Base-by-base conservation (phyloP, 2,888 invertebrate genomes). In the Drosophila quinaria region DNA sequence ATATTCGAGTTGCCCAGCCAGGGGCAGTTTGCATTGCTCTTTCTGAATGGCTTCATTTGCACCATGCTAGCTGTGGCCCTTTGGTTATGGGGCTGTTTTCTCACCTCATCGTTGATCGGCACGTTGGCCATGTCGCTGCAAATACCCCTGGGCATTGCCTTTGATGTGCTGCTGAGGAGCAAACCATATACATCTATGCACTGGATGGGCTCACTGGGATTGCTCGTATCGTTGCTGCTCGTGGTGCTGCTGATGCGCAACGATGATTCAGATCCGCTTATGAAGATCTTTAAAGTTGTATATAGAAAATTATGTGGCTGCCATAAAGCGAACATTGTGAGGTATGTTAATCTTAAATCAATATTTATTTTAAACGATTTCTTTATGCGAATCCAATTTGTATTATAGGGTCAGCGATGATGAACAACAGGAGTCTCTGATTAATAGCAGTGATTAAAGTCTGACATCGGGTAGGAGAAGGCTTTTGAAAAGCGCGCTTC, bases 51-150 rank as follows among this genome's bases (percentile, higher is more conserved):
- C 41, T 93, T 98, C 17, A 94, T 98, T 72, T 98, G 98, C 58
- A 98, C 98, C 19, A 96, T 98, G 59, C 93, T 99, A 47, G 96
- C 97, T 1, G 98, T 99, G 93, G 96, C 97, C 33, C 93, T 98
- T 50, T 98, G 98, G 98, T 94, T 98, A 47, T 98, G 98, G 97
- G 99, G 98, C 54, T 97, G 97, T 87, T 98, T 98, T 86, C 93
- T 99, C 83, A 99, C 99, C 17, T 98, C 98, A 13, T 96, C 97
- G 0, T 94, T 97, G 51, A 96, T 97, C 83, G 98, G 97, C 29
- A 98, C 97, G 1, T 93, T 98, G 85, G 95, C 97, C 64, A 95
- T 98, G 75, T 96, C 97, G 79, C 93, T 98, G 83, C 96, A 96
- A 73, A 96, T 97, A 92, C 99, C 99, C 60, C 94, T 99, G 93